phyloP scores from a whole-genome alignment of 2,888 invertebrate species.

The Blomia tropicalis region DNA sequence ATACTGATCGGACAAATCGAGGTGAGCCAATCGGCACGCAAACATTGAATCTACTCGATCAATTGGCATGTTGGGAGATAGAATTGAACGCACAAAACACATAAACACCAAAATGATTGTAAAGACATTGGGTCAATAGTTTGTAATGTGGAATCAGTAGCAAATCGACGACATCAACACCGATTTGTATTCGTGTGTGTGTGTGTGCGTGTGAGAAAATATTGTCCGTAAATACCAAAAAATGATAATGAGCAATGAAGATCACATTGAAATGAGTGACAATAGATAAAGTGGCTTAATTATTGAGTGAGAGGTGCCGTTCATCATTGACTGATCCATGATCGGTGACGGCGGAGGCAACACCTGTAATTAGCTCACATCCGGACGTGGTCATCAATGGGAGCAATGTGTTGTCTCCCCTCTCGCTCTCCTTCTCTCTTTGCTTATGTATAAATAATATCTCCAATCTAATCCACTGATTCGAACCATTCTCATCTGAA shows the following conservation, averaged over 20 bases:
- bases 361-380: conserved; percentile 9
- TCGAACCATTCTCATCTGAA: background rate
- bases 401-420: background rate
- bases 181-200: background rate
- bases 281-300: conserved; percentile 11
- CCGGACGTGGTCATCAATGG: conserved; percentile 6
- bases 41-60: background rate
- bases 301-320: conserved; percentile 10
- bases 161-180: too few species aligned
- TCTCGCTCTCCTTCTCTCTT: background rate
- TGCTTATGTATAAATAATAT: too few species aligned
- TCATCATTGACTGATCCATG: background rate
- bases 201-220: background rate
- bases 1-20: background rate
- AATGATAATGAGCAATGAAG: background rate
- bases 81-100: background rate
- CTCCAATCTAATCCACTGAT: background rate
- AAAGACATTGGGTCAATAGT: background rate
- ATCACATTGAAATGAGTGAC: background rate
- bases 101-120: background rate
- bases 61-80: background rate
- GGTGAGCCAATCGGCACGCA: conserved; percentile 6
- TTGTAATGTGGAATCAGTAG: too few species aligned
- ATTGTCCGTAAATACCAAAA: background rate
- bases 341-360: conserved; percentile 1